Conservation (phyloP, 2,113 vertebrate species). For the Chamaea fasciata region DNA sequence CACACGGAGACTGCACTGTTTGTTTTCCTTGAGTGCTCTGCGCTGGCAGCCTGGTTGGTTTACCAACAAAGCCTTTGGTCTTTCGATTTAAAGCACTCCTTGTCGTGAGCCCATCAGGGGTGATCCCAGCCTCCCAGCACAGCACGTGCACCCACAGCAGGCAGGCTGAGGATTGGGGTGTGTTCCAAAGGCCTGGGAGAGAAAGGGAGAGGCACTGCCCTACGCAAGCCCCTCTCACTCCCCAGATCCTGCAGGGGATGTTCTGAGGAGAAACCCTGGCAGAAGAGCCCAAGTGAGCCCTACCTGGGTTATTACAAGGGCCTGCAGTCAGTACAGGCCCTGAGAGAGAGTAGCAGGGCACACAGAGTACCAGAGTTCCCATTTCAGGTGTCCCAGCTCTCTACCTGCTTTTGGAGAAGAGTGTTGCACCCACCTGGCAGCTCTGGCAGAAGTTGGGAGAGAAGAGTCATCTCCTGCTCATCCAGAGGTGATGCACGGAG, state of each 20-base stretch:
- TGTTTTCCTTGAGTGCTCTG: not conserved
- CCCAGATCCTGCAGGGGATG: not conserved
- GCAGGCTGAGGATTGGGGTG: not conserved
- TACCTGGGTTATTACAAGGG: not conserved
- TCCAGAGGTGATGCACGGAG: not conserved
- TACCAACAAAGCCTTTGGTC: not conserved
- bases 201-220: not conserved
- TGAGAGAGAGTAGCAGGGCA: too few relatives aligned
- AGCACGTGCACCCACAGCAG: accelerated
- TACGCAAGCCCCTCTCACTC: accelerated
- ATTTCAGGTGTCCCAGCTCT: not conserved
- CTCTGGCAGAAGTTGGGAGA: not conserved
- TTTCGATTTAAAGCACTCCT: not conserved
- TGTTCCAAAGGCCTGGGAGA: not conserved
- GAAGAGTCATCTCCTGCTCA: not conserved
- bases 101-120: not conserved
- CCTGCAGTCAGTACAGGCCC: too few relatives aligned
- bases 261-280: not conserved
- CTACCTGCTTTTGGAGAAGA: not conserved
- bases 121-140: not conserved
- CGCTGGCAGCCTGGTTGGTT: not conserved
- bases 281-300: not conserved
- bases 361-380: accelerated
- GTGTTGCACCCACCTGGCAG: not conserved
- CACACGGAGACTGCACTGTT: accelerated